Conservation (phyloP, 2,797 vertebrate genomes). For the Sebastes vulpes region DNA sequence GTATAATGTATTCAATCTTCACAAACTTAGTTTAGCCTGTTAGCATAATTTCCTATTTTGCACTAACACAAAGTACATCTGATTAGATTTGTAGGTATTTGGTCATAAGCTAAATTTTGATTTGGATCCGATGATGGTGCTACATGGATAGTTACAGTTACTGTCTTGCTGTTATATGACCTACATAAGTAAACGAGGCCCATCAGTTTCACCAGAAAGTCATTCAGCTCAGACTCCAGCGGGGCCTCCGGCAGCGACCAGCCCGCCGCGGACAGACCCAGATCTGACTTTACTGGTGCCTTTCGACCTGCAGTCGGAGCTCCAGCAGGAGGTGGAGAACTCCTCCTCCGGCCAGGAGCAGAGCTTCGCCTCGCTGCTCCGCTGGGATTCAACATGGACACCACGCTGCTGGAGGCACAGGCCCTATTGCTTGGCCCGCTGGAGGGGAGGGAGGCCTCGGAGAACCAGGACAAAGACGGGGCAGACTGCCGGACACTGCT, state of each 20-base stretch:
- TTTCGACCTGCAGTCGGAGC: not conserved
- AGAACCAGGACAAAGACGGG: too few relatives aligned
- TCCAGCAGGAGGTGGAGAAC: not conserved
- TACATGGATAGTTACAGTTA: too few relatives aligned
- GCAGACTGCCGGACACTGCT: not conserved
- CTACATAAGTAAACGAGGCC: not conserved
- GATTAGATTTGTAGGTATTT: not conserved
- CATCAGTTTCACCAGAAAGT: not conserved
- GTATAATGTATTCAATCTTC: not conserved
- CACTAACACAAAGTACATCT: not conserved
- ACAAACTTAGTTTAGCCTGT: not conserved
- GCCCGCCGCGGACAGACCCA: not conserved
- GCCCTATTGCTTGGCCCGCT: not conserved
- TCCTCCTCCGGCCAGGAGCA: not conserved
- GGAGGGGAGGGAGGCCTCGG: too few relatives aligned
- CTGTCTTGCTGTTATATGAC: not conserved
- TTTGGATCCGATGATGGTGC: too few relatives aligned
- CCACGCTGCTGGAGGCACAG: not conserved
- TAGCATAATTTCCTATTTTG: not conserved
- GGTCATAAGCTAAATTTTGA: rapidly evolving
- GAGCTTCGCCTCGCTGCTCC: not conserved
- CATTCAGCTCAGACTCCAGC: too few relatives aligned
- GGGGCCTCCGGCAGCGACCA: too few relatives aligned
- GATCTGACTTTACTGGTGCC: not conserved
- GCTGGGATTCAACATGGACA: not conserved